Evolutionary conservation across 2,888 invertebrate species (phyloP), one percentile per base, ranked within the genome.

Genomic region (Hanleya hanleyi): DNA sequence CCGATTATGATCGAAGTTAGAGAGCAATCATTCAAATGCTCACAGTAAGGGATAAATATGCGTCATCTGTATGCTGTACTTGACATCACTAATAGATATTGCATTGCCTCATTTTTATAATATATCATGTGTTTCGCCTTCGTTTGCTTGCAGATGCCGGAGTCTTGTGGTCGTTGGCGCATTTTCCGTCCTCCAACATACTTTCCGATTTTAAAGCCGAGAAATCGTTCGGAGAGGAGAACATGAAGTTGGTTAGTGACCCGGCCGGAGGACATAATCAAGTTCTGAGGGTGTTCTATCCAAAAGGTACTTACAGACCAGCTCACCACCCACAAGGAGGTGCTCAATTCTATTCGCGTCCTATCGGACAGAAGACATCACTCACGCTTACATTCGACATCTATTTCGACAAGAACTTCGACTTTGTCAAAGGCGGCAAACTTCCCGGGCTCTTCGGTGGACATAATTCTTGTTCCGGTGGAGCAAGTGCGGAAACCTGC

Each of bases 391-490:
- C 76, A 51, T 81, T 77, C 57, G 78, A 81, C 64, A 70, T 82
- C 4, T 79, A 76, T 66, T 77, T 76, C 70, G 72, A 49, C 29
- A 62, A 50, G 6, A 77, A 75, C 51, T 78, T 78, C 41, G 75
- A 78, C 62, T 80, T 73, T 49, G 80, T 78, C 22, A 71, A 71
- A 49, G 79, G 85, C 2, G 84, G 85, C 3, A 85, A 85, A 51
- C 73, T 85, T 15, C 83, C 85, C 0, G 85, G 85, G n/a, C 66
- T 84, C 15, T 83, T 73, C 47, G 83, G 82, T 5, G 82, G 80
- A n/a, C 69, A 57, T 12, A 74, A 76, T 26, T 57, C 37, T 1
- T 84, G 83, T 38, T 84, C 83, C 18, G 83, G 84, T 5, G 84
- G 83, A 15, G 70, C 79, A 12, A 75, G 77, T 33, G 71, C 81